These are phyloP conservation scores for Galerucella calmariensis DNA, from an alignment of 2,888 invertebrate genomes.

Conservation along the genomic window DNA sequence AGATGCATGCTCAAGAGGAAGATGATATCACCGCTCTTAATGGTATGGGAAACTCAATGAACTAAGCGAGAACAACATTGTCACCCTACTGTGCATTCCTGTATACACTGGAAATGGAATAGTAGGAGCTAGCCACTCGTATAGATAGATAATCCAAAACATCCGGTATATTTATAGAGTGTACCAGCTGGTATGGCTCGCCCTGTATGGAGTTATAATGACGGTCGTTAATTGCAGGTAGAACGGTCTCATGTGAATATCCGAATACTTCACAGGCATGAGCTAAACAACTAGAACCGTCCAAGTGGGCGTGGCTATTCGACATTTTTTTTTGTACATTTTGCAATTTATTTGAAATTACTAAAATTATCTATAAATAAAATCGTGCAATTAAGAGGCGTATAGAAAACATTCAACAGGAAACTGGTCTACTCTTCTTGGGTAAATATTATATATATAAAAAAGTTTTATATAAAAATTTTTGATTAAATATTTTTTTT, in stretches of 20 bases:
- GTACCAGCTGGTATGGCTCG: not conserved
- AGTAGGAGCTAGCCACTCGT: not conserved
- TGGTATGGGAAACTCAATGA: no score
- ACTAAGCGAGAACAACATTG: no score
- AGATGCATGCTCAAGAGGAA: no score
- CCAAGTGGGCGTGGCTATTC: slow-evolving; percentile 42
- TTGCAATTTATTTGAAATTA: slow-evolving; percentile 55
- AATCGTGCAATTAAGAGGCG: slow-evolving; percentile 51
- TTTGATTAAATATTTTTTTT: slow-evolving; percentile 40
- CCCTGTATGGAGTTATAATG: slow-evolving; percentile 32
- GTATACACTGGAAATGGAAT: no score
- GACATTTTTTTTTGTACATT: slow-evolving; percentile 53
- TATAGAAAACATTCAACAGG: slow-evolving; percentile 42
- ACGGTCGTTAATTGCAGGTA: slow-evolving; percentile 29
- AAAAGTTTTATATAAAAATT: slow-evolving; percentile 38
- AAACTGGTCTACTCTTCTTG: slow-evolving; percentile 47
- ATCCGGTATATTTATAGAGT: not conserved
- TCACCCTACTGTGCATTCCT: no score
- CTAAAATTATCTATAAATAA: slow-evolving; percentile 55
- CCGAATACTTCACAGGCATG: slow-evolving; percentile 25
- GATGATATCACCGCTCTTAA: no score
- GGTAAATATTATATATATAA: slow-evolving; percentile 41
- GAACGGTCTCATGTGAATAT: slow-evolving; percentile 29
- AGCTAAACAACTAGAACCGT: slow-evolving; percentile 40
- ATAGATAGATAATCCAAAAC: not conserved